Evolutionary conservation across 1,140 invertebrate species (phyloP).

Genomic region (Aphis gossypii): DNA sequence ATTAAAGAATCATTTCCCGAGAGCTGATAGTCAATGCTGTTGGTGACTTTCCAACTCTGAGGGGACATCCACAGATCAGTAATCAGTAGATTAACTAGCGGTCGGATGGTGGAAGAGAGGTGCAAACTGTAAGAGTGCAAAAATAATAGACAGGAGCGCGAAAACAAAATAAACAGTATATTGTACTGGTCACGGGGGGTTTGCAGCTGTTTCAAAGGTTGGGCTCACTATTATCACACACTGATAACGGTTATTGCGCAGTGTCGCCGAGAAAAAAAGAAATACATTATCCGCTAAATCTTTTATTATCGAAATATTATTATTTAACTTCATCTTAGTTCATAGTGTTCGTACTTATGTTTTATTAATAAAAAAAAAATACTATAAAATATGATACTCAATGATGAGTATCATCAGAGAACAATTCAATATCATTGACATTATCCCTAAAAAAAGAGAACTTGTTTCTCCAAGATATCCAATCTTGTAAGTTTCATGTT

Average conservation of each 20-base stretch:
- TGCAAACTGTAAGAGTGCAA: neutral
- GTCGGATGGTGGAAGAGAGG: neutral
- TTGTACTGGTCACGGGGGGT: neutral
- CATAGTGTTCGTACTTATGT: too few species aligned
- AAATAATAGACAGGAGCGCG: conserved; percentile 1
- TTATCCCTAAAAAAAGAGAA: too few species aligned
- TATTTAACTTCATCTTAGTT: too few species aligned
- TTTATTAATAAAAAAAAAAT: too few species aligned
- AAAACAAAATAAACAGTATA: conserved; percentile 44
- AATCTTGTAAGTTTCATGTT: too few species aligned
- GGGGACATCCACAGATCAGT: neutral
- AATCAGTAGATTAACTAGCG: neutral
- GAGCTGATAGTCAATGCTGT: neutral
- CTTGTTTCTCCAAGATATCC: too few species aligned
- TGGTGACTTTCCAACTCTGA: conserved; percentile 26
- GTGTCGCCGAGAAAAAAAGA: neutral
- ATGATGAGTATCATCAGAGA: too few species aligned
- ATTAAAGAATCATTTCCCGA: conserved; percentile 7
- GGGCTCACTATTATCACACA: neutral
- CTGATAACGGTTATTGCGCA: conserved; percentile 31
- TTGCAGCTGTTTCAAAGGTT: conserved; percentile 40
- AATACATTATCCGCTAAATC: neutral
- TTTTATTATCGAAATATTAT: neutral
- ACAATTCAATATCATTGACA: too few species aligned
- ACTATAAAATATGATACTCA: too few species aligned